These are phyloP conservation scores for Galeopterus variegatus DNA, from an alignment of 2,113 vertebrate species.

Conservation along the genomic window DNA sequence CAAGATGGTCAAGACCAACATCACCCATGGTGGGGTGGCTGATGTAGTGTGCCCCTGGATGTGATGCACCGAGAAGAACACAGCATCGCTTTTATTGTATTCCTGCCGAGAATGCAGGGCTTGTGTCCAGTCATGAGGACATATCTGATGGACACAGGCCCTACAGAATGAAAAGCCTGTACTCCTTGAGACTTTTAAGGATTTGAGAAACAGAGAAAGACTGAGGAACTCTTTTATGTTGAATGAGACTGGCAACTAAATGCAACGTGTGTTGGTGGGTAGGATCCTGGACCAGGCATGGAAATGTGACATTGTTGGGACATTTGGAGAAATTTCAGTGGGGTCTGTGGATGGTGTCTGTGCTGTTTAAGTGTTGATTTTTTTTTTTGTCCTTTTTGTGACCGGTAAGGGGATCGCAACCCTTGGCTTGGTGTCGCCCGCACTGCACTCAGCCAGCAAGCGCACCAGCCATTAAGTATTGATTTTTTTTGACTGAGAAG, in stretches of 20 bases:
- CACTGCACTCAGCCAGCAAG: too few species aligned
- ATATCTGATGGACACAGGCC: neutral
- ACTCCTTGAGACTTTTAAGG: slow-evolving; percentile 1
- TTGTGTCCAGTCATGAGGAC: neutral
- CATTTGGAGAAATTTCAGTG: neutral
- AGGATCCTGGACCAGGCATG: neutral
- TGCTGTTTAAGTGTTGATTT: neutral
- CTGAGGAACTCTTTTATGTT: neutral
- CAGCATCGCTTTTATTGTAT: neutral
- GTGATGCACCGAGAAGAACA: neutral
- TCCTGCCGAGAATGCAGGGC: neutral
- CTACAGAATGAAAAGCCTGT: neutral
- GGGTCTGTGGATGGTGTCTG: neutral
- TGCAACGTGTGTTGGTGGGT: neutral
- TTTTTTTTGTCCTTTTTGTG: too few species aligned
- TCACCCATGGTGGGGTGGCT: neutral
- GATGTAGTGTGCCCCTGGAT: neutral
- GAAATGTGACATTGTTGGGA: neutral
- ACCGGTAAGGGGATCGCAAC: too few species aligned
- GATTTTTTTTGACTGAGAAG: neutral
- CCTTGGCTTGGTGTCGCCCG: too few species aligned
- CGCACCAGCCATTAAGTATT: too few species aligned
- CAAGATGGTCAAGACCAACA: neutral
- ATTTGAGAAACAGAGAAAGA: neutral
- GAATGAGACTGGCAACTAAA: neutral